Evolutionary conservation across 2,113 vertebrate species (phyloP).

Genomic region (Chloebia gouldiae): DNA sequence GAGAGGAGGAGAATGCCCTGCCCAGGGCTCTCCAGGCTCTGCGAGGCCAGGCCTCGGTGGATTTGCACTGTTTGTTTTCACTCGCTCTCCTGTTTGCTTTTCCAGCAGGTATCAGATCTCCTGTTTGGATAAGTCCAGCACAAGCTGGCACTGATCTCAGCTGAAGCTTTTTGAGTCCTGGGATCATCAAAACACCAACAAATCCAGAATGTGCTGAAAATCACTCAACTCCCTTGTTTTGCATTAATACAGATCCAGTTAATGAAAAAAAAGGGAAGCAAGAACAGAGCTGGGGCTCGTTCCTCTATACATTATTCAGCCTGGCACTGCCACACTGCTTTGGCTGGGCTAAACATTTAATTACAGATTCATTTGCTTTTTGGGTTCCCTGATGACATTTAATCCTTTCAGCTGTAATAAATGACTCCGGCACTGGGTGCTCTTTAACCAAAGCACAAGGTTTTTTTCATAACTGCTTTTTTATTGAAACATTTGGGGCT

Average conservation of each 20-base stretch:
- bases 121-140: not conserved
- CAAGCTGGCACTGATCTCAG: constrained; percentile 5
- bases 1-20: not conserved
- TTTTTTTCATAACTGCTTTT: constrained; percentile 4
- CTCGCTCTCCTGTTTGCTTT: not conserved
- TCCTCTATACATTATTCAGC: constrained; percentile 47
- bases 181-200: constrained; percentile 2
- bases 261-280: not conserved
- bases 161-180: not conserved
- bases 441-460: constrained; percentile 42
- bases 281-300: not conserved
- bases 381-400: constrained; percentile 53
- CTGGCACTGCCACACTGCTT: constrained; percentile 29
- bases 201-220: not conserved
- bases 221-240: not conserved
- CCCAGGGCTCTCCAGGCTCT: not conserved
- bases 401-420: constrained; percentile 60
- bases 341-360: constrained; percentile 59
- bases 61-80: not conserved
- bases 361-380: constrained; percentile 54
- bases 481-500: constrained; percentile 33
- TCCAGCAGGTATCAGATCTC: not conserved
- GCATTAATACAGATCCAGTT: not conserved
- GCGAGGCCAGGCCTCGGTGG: not conserved
- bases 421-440: not conserved